A percentile compares a stretch with the other conserved stretches of the same genome.
These are phyloP conservation scores for Brienomyrus brachyistius DNA, from an alignment of 2,113 vertebrate species.

Conservation along the genomic window DNA sequence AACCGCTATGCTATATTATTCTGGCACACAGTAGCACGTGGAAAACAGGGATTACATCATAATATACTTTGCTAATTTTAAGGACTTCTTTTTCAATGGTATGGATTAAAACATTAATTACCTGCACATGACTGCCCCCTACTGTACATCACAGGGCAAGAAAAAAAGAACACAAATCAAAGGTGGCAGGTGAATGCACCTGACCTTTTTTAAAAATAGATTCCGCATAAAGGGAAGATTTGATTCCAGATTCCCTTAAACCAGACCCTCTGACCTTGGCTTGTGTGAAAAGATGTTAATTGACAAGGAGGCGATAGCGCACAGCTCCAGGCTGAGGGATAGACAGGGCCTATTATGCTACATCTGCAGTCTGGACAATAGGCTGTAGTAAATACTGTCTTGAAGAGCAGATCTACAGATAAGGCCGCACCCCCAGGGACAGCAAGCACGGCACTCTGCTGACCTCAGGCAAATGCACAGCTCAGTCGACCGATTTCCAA, in stretches of 20 bases:
- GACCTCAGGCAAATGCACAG: slow-evolving; percentile 7
- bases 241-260: background rate
- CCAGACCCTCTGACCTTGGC: slow-evolving; percentile 3
- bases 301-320: background rate
- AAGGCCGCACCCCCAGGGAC: background rate
- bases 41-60: background rate
- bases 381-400: slow-evolving; percentile 5
- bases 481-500: background rate
- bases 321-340: background rate
- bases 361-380: slow-evolving; percentile 5
- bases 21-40: background rate
- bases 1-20: background rate
- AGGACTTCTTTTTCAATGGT: background rate
- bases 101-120: background rate
- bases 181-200: background rate
- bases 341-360: background rate
- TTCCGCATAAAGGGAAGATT: background rate
- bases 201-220: background rate
- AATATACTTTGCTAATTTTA: background rate
- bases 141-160: background rate
- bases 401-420: background rate
- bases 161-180: background rate
- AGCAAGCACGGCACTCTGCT: background rate
- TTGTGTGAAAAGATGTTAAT: background rate
- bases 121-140: slow-evolving; percentile 10